phyloP scores from a whole-genome alignment of 1,140 invertebrate species.

The Leptopilina clavipes region DNA sequence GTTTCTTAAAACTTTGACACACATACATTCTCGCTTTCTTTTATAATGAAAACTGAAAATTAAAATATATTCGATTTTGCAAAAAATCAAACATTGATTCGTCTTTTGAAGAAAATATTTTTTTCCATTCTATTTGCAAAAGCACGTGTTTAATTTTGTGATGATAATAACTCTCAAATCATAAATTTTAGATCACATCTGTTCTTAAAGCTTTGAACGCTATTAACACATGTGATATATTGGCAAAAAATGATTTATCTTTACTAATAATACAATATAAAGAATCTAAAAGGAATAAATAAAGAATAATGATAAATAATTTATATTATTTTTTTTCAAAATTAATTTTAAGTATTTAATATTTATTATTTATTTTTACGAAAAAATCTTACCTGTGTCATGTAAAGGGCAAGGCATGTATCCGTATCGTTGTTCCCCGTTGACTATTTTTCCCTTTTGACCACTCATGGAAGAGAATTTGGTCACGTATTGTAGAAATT shows the following conservation, averaged over 20 bases:
- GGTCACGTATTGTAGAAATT: constrained; percentile 67
- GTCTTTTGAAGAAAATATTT: too few relatives aligned
- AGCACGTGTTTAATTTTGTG: constrained; percentile 26
- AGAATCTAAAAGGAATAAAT: too few relatives aligned
- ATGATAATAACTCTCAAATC: constrained; percentile 9
- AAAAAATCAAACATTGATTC: too few relatives aligned
- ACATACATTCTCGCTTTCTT: too few relatives aligned
- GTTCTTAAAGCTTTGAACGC: neutral
- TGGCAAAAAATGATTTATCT: neutral
- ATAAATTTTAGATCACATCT: constrained; percentile 7
- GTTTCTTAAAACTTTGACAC: too few relatives aligned
- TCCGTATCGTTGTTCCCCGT: constrained; percentile 62
- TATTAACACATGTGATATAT: neutral
- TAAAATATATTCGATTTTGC: too few relatives aligned
- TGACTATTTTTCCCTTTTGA: constrained; percentile 61
- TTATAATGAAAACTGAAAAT: neutral
- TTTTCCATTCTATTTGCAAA: too few relatives aligned
- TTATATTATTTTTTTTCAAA: too few relatives aligned
- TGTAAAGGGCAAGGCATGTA: constrained; percentile 70
- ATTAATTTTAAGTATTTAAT: too few relatives aligned
- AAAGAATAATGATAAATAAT: too few relatives aligned
- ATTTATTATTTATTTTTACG: too few relatives aligned
- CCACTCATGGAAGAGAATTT: constrained; percentile 67
- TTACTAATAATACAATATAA: neutral
- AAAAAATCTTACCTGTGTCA: constrained; percentile 65